Evolutionary conservation across 2,888 invertebrate genomes (phyloP).

Genomic region (Morinoia aosen): DNA sequence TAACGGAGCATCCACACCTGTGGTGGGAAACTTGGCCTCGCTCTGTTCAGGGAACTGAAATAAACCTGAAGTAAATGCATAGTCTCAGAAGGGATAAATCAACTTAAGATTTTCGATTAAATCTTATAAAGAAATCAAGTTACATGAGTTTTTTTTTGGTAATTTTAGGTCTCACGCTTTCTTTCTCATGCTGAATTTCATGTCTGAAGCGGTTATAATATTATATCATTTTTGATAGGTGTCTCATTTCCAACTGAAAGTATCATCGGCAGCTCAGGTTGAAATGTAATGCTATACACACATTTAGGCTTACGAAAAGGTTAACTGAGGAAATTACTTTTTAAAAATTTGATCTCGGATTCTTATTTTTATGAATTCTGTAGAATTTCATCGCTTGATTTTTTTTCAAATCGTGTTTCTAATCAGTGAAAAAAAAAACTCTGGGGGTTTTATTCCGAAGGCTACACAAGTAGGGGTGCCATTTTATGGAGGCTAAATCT

Average conservation of each 20-base stretch:
- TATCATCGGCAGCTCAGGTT: no score
- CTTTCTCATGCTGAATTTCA: background rate
- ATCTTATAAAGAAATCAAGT: background rate
- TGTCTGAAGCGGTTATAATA: background rate
- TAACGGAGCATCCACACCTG: background rate
- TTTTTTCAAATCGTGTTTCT: no score
- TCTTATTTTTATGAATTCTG: no score
- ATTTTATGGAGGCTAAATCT: no score
- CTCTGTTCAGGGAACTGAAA: background rate
- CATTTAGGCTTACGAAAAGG: no score
- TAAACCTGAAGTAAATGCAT: background rate
- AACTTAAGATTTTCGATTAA: background rate
- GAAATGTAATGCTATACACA: no score
- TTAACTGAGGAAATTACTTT: no score
- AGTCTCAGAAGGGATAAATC: background rate
- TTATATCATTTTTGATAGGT: background rate
- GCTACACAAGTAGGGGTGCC: no score
- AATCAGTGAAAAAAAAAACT: no score
- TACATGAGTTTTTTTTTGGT: background rate
- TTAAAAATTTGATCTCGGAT: no score
- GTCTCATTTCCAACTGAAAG: background rate
- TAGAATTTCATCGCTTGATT: no score
- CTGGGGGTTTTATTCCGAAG: no score
- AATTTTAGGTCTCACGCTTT: background rate
- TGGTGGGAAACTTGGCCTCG: background rate